phyloP scores from a whole-genome alignment of 2,113 vertebrate genomes.

The Lepus europaeus region DNA sequence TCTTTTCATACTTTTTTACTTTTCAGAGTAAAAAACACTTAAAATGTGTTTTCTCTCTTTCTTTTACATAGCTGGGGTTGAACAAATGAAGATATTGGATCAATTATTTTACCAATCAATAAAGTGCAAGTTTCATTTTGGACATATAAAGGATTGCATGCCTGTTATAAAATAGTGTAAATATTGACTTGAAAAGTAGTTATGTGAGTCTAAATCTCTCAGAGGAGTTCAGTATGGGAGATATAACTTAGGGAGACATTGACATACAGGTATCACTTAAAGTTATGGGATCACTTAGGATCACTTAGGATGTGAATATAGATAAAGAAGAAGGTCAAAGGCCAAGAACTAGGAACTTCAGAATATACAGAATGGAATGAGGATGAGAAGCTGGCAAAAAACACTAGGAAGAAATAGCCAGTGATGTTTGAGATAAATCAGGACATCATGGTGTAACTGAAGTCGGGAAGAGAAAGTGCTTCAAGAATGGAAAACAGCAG shows the following conservation, averaged over 20 bases:
- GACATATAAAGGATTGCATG: background rate
- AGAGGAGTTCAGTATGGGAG: background rate
- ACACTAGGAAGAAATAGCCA: background rate
- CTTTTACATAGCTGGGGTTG: background rate
- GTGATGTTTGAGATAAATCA: background rate
- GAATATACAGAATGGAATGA: background rate
- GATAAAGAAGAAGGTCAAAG: conserved; percentile 1
- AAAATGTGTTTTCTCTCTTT: background rate
- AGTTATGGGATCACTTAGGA: background rate
- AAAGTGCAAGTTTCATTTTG: conserved; percentile 31
- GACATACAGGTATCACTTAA: background rate
- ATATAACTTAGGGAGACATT: background rate
- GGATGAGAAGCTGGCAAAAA: background rate
- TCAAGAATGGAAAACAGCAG: background rate
- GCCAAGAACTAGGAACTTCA: background rate
- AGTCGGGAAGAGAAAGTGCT: background rate
- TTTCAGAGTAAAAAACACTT: background rate
- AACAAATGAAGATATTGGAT: background rate
- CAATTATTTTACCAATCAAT: background rate
- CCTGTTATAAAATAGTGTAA: background rate
- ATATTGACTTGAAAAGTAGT: background rate
- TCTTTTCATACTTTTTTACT: background rate
- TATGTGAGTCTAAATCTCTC: background rate
- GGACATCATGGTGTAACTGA: background rate
- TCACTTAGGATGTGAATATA: background rate